Conservation (phyloP, 2,888 invertebrate species). For the Sarcophaga subvicina region DNA sequence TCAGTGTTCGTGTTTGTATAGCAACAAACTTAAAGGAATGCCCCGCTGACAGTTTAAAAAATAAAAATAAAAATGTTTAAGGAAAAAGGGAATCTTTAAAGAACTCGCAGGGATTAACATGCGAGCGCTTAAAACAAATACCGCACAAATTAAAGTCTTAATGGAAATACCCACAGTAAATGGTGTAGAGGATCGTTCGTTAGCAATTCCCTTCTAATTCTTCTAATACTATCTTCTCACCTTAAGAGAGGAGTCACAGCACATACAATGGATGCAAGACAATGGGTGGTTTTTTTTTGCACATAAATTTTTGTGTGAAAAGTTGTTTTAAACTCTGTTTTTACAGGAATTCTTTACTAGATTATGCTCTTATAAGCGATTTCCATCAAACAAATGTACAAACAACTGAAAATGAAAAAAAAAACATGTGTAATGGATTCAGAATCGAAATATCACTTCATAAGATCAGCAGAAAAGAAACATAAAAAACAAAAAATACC, state of each 20-base stretch:
- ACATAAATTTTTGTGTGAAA: constrained; percentile 36
- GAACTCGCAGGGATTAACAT: constrained; percentile 46
- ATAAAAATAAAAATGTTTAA: neutral
- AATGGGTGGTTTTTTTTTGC: constrained; percentile 59
- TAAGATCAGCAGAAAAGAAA: constrained; percentile 9
- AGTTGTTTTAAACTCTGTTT: constrained; percentile 2
- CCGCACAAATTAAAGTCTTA: neutral
- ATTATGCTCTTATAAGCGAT: constrained; percentile 44
- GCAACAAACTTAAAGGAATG: constrained; percentile 34
- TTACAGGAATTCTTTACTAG: neutral
- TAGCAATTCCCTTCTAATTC: too few species aligned
- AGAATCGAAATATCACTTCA: constrained; percentile 43
- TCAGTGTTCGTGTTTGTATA: constrained; percentile 14
- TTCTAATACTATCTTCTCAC: too few species aligned
- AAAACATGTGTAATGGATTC: neutral
- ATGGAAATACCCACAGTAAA: neutral
- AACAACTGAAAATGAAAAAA: neutral
- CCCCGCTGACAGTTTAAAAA: constrained; percentile 53
- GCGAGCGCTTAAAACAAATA: neutral
- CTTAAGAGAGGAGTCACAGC: neutral
- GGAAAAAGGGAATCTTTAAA: neutral
- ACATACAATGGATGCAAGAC: neutral
- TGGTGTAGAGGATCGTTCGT: neutral
- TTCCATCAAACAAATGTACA: constrained; percentile 33
- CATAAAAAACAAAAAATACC: constrained; percentile 1